A percentile compares a stretch with the other conserved stretches of the same genome.
Conservation (phyloP, 2,888 invertebrate species). For the Synergus laeviventris region DNA sequence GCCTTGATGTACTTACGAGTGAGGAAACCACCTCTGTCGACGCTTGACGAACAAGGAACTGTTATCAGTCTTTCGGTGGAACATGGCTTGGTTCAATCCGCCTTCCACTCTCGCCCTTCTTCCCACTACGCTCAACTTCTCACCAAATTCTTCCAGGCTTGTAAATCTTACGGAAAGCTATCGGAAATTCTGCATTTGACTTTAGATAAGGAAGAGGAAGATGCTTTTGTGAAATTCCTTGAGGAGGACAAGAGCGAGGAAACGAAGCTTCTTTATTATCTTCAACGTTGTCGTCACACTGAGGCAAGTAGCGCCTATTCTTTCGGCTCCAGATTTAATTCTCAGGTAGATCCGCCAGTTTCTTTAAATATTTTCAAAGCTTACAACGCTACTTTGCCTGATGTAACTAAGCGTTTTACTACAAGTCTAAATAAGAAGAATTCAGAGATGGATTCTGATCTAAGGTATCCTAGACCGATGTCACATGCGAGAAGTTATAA, state of each 20-base stretch:
- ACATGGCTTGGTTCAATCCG: constrained; percentile 70
- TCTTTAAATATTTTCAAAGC: constrained; percentile 64
- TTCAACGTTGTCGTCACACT: constrained; percentile 79
- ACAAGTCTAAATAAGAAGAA: constrained; percentile 40
- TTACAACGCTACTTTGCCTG: constrained; percentile 69
- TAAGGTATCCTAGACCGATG: constrained; percentile 68
- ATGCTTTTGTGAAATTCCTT: constrained; percentile 82
- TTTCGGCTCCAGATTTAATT: constrained; percentile 43
- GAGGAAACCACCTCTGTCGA: constrained; percentile 78
- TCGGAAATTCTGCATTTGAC: constrained; percentile 80
- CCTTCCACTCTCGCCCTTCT: constrained; percentile 69
- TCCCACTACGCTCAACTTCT: constrained; percentile 68
- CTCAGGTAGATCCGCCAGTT: constrained; percentile 49
- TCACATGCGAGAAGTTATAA: constrained; percentile 63
- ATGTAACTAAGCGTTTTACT: constrained; percentile 64
- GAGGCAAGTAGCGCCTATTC: constrained; percentile 62
- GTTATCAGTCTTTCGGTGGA: constrained; percentile 67
- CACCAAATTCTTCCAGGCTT: constrained; percentile 67
- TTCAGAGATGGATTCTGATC: constrained; percentile 50
- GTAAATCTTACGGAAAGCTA: constrained; percentile 66
- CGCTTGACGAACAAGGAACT: constrained; percentile 77
- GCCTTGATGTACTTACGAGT: constrained; percentile 85
- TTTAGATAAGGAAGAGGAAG: constrained; percentile 82
- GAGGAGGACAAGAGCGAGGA: constrained; percentile 82
- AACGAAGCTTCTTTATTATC: constrained; percentile 83